Evolutionary conservation across 2,797 vertebrate species (phyloP), one percentile per base, ranked within the genome.

Genomic region (Aplochiton taeniatus): DNA sequence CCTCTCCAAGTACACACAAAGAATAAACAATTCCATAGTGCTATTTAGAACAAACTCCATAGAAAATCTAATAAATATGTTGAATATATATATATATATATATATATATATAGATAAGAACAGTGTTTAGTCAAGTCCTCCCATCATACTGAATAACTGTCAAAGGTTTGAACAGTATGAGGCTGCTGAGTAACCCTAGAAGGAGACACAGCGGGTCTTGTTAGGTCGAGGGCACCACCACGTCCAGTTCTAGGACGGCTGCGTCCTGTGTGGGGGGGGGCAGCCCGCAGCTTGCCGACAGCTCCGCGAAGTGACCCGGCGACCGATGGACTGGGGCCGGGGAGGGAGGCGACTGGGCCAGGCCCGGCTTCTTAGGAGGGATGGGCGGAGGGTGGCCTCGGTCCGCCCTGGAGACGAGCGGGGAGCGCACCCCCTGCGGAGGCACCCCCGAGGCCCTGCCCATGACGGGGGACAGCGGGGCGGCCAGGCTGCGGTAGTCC

Each of bases 341-440:
- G 19, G 95, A 87, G 14, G 92, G 92, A 0, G 96, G 94, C 0
- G 95, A 94, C 78, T 97, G 96, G 9, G 93, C 86, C 20, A 98
- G 92, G 58, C 96, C 93, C 0, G 97, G 96, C 61, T 98, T 99
- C 87, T 99, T 99, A 0, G 97, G 97, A 9, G 97, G 97, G 70
- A 98, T 97, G 42, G 97, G 97, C 0, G 97, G 97, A 48, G 97
- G 97, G 77, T 93, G 95, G 20, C 97, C 97, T 63, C 97, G 87
- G 49, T 98, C 96, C 0, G 90, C 94, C 75, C 96, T 91, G 48
- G 94, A 80, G 70, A 96, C 93, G 63, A 93, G 95, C 0, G 97
- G 96, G 0, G 96, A 98, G 72, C 93, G 92, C 73, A 97, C 88
- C 16, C 95, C 95, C 42, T 93, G 95, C 44, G 92, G 93, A 14